A percentile compares a stretch with the other conserved stretches of the same genome.
Evolutionary conservation across 2,797 vertebrate species (phyloP).

Genomic region (Falco concolor): DNA sequence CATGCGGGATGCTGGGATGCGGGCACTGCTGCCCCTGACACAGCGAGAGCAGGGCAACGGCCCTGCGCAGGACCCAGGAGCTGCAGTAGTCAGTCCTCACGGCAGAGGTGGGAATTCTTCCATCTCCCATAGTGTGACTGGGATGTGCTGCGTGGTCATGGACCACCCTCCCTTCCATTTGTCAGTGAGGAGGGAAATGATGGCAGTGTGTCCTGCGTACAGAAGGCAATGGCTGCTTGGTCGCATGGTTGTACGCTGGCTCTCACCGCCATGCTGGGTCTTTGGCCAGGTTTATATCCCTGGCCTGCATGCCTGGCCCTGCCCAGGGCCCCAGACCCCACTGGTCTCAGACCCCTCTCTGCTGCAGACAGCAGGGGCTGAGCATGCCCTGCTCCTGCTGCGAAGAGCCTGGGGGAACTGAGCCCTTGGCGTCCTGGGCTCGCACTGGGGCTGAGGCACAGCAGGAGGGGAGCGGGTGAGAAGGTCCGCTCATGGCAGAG

Average conservation of each 20-base stretch:
- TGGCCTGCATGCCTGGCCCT: neutral
- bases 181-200: neutral
- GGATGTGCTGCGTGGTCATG: too few species aligned
- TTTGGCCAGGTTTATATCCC: neutral
- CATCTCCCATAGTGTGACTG: rapidly evolving
- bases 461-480: neutral
- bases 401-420: rapidly evolving
- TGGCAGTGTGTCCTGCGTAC: neutral
- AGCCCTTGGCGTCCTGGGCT: rapidly evolving
- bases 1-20: neutral
- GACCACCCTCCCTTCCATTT: neutral
- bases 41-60: neutral
- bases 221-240: neutral
- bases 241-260: neutral
- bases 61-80: neutral
- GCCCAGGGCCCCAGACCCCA: neutral
- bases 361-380: neutral
- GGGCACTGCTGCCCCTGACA: neutral
- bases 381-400: neutral
- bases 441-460: neutral
- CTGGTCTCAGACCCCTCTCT: too few species aligned
- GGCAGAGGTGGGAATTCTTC: neutral
- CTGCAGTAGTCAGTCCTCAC: neutral
- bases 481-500: neutral
- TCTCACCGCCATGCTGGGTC: rapidly evolving